Evolutionary conservation across 2,888 invertebrate genomes (phyloP), one percentile per base, ranked within the genome.

Genomic region (Parasteatoda lunata): DNA sequence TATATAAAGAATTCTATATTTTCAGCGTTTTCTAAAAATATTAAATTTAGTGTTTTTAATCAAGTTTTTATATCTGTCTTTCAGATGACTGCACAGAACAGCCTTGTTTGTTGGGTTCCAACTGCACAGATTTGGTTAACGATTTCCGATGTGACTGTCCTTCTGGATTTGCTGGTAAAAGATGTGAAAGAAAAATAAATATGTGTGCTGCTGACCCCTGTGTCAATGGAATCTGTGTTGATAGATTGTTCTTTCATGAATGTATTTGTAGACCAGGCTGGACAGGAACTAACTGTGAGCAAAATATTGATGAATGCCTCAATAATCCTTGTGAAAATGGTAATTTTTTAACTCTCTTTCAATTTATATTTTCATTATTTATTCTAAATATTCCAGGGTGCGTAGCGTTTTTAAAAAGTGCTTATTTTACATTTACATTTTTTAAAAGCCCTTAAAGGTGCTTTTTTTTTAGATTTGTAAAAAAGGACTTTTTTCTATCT

Each of bases 111-210:
- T 93, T 98, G 52, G 96, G 96, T 1, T 95, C 98, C 0, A 96
- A 96, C 90, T 98, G 98, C 92, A 97, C 97, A 0, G 99, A 99
- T 92, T 93, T 98, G 90, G 95, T 98, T 0, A 96, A 96, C 89
- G 98, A 98, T 92, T 99, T 98, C 92, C 95, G 94, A 90, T 99
- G 99, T 91, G 93, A 95, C 7, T 99, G 99, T 92, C 97, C 98
- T 5, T 94, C 96, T 54, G 99, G 99, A 59, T 99, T 98, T 91
- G 95, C 96, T 11, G 99, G 99, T 69, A 97, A 98, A 92, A 94
- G 98, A 66, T 99, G 99, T 91, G 97, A 99, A 90, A 95, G 96
- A 90, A 98, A 99, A 92, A 96, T 98, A 77, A 96, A 99, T 91
- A 93, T 98, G 4, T 99, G 99, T 91, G 94, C 95, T 0, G 95